Evolutionary conservation across 1,140 invertebrate species (phyloP).

Genomic region (Cydia splendana): DNA sequence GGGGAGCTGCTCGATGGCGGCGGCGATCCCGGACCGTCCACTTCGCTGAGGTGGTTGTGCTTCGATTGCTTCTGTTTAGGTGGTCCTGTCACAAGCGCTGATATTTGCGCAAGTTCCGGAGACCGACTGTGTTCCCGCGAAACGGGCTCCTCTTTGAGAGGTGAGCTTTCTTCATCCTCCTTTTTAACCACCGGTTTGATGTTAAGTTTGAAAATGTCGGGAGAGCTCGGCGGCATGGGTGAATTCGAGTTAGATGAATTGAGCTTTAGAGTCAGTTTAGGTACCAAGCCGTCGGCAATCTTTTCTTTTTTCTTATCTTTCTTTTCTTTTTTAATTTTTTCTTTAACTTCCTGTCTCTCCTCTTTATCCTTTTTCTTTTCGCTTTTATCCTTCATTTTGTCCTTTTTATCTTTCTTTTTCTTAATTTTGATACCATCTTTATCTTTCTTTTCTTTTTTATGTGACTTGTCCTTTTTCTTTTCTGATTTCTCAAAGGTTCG

Average conservation of each 20-base stretch:
- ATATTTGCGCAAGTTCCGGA: constrained; percentile 90
- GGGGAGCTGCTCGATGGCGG: constrained; percentile 60
- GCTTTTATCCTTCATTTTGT: constrained; percentile 82
- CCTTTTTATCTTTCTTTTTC: constrained; percentile 90
- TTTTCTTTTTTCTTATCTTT: constrained; percentile 83
- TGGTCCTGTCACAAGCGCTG: constrained; percentile 88
- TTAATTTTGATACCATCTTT: constrained; percentile 84
- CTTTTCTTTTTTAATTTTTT: constrained; percentile 81
- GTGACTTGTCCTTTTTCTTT: constrained; percentile 84
- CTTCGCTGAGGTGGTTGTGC: constrained; percentile 63
- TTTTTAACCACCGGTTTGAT: constrained; percentile 87
- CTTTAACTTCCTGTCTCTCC: constrained; percentile 81
- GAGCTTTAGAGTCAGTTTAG: constrained; percentile 91
- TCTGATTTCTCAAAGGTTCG: constrained; percentile 79
- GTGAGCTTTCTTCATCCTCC: constrained; percentile 76
- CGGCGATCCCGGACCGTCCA: constrained; percentile 56
- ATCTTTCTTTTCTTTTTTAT: constrained; percentile 86
- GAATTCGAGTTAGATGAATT: constrained; percentile 82
- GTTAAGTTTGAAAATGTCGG: constrained; percentile 85
- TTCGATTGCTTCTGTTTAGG: constrained; percentile 82
- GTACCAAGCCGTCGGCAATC: constrained; percentile 80
- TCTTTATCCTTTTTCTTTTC: constrained; percentile 82
- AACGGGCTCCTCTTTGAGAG: constrained; percentile 59
- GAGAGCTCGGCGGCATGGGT: constrained; percentile 83
- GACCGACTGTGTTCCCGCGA: constrained; percentile 83